Evolutionary conservation across 2,888 invertebrate genomes (phyloP).

Genomic region (Pediacus dermestoides): DNA sequence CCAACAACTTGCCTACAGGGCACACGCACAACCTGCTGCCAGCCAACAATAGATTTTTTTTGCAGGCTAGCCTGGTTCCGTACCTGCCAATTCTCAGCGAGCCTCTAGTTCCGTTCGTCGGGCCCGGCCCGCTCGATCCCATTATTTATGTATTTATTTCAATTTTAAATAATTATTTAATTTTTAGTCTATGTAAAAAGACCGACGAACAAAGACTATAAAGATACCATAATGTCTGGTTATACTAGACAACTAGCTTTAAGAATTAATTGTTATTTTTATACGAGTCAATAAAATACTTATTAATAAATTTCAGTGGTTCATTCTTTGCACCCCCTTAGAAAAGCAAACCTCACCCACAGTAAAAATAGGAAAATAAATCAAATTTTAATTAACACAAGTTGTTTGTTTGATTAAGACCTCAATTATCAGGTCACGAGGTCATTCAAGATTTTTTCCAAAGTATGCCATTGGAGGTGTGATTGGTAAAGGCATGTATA

Average conservation of each 20-base stretch:
- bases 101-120: constrained; percentile 32
- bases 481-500: neutral
- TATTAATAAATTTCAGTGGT: too few relatives aligned
- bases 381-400: too few relatives aligned
- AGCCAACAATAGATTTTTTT: constrained; percentile 8
- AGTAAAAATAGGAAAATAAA: too few relatives aligned
- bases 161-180: constrained; percentile 26
- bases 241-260: constrained; percentile 34
- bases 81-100: constrained; percentile 20
- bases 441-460: too few relatives aligned
- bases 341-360: too few relatives aligned
- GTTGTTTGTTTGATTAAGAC: too few relatives aligned
- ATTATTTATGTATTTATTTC: constrained; percentile 40
- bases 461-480: too few relatives aligned
- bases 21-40: constrained; percentile 55
- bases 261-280: constrained; percentile 42
- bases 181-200: constrained; percentile 14
- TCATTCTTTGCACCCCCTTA: too few relatives aligned
- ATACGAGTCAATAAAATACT: constrained; percentile 37
- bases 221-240: constrained; percentile 39
- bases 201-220: constrained; percentile 41
- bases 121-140: constrained; percentile 23
- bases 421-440: too few relatives aligned
- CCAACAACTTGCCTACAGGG: constrained; percentile 76
- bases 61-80: constrained; percentile 5